Evolutionary conservation across 2,797 vertebrate genomes (phyloP).

Genomic region (Danio tinwini): DNA sequence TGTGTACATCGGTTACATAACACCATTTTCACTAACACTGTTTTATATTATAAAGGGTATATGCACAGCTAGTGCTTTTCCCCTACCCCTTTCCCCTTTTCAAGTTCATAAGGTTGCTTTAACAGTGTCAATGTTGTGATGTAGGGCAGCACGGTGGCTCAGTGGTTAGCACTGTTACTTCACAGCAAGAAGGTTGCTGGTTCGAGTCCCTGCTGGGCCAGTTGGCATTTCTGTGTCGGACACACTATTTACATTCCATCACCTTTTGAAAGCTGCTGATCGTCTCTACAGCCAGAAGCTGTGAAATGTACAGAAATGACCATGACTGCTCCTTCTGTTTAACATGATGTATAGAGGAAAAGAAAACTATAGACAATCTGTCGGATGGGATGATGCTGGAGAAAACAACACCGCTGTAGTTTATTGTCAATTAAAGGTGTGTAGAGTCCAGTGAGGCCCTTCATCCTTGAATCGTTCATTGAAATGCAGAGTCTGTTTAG

Average conservation of each 20-base stretch:
- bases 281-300: neutral
- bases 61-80: too few relatives aligned
- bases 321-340: neutral
- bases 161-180: too few relatives aligned
- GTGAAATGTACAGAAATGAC: neutral
- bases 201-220: too few relatives aligned
- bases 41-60: too few relatives aligned
- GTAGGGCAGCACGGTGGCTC: too few relatives aligned
- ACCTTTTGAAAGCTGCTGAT: neutral
- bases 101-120: too few relatives aligned
- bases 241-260: neutral
- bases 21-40: too few relatives aligned
- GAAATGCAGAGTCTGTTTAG: neutral
- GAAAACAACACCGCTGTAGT: neutral
- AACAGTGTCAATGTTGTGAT: too few relatives aligned
- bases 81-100: too few relatives aligned
- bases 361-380: conserved; percentile 16
- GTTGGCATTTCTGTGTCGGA: neutral
- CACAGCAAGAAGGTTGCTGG: too few relatives aligned
- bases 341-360: conserved; percentile 23
- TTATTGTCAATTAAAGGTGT: conserved; percentile 21
- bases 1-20: too few relatives aligned
- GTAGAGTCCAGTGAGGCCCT: neutral
- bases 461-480: conserved; percentile 31
- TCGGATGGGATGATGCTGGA: conserved; percentile 12